A percentile compares a stretch with the other conserved stretches of the same genome.
These are phyloP conservation scores for Ceryle rudis DNA, from an alignment of 2,797 vertebrate genomes.

Conservation along the genomic window DNA sequence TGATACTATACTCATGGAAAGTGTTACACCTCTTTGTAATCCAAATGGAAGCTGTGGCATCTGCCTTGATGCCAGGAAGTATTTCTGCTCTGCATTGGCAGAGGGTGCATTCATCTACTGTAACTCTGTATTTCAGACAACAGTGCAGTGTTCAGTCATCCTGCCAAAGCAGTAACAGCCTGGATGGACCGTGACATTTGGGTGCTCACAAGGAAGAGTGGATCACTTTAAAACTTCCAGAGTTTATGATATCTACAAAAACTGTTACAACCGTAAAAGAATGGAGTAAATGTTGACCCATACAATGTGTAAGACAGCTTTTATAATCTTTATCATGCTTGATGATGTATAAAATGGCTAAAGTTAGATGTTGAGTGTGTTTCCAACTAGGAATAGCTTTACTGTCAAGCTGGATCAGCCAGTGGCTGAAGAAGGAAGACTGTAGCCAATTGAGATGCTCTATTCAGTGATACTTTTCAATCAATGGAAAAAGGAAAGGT, in stretches of 20 bases:
- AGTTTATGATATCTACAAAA: background rate
- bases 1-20: background rate
- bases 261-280: background rate
- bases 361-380: background rate
- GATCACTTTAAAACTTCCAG: background rate
- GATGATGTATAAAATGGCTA: background rate
- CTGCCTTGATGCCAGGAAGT: background rate
- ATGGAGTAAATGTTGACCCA: background rate
- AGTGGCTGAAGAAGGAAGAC: background rate
- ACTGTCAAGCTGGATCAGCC: background rate
- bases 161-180: slow-evolving; percentile 87
- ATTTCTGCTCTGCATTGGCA: background rate
- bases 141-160: slow-evolving; percentile 87
- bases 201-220: background rate
- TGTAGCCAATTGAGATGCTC: background rate
- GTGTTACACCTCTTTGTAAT: background rate
- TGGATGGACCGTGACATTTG: background rate
- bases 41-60: background rate
- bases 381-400: background rate
- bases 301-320: background rate
- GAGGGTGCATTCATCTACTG: background rate
- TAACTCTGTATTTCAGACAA: slow-evolving; percentile 82
- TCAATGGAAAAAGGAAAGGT: background rate
- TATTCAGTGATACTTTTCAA: background rate
- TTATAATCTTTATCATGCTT: background rate